A percentile compares a stretch with the other conserved stretches of the same genome.
phyloP scores from a whole-genome alignment of 2,888 invertebrate genomes.

The Monoplex corrugatus region DNA sequence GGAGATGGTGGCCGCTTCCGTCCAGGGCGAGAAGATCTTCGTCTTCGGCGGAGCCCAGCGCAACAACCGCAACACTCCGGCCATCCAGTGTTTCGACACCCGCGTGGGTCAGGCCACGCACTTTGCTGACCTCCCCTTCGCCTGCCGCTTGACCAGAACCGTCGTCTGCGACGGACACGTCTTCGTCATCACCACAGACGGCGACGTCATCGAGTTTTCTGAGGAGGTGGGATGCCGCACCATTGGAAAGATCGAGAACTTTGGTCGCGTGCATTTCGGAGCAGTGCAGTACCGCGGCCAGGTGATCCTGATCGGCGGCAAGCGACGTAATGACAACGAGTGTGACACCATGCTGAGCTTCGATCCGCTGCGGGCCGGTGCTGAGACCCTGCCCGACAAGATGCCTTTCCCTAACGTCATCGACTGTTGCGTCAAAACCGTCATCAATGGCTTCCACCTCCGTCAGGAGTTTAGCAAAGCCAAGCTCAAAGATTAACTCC shows the following conservation, averaged over 20 bases:
- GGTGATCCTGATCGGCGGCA: slow-evolving; percentile 68
- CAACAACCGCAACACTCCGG: slow-evolving; percentile 69
- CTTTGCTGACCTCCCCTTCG: slow-evolving; percentile 69
- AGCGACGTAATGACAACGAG: slow-evolving; percentile 68
- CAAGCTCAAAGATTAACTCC: neutral
- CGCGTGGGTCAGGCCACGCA: slow-evolving; percentile 64
- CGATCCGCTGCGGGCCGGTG: slow-evolving; percentile 55
- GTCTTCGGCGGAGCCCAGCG: slow-evolving; percentile 71
- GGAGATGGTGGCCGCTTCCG: slow-evolving; percentile 68
- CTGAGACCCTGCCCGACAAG: slow-evolving; percentile 56
- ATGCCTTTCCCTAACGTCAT: slow-evolving; percentile 58
- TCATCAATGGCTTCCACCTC: slow-evolving; percentile 60
- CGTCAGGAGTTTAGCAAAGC: slow-evolving; percentile 48
- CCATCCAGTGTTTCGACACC: slow-evolving; percentile 71
- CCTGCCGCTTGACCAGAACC: slow-evolving; percentile 70
- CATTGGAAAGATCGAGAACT: slow-evolving; percentile 57
- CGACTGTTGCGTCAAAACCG: slow-evolving; percentile 58
- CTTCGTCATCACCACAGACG: slow-evolving; percentile 70
- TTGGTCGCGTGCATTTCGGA: slow-evolving; percentile 66
- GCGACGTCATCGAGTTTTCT: slow-evolving; percentile 67
- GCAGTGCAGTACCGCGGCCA: slow-evolving; percentile 68
- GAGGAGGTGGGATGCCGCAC: slow-evolving; percentile 61
- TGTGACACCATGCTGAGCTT: slow-evolving; percentile 58
- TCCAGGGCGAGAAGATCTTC: slow-evolving; percentile 70
- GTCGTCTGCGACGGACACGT: slow-evolving; percentile 65